Conservation (phyloP, 2,113 vertebrate species). For the Podiceps cristatus region DNA sequence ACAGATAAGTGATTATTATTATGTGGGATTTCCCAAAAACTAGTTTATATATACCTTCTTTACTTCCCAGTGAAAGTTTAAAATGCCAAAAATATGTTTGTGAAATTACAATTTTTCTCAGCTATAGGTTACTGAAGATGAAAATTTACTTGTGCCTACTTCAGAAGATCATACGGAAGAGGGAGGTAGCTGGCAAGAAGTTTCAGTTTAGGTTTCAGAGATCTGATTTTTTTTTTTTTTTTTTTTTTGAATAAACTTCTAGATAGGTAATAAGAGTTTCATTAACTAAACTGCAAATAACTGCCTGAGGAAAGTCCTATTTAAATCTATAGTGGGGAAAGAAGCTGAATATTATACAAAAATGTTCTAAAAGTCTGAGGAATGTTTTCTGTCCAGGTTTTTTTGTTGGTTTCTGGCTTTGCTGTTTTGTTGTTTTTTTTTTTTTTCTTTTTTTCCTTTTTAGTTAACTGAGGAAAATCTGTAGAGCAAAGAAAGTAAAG, state of each 20-base stretch:
- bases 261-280: neutral
- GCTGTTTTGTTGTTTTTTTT: neutral
- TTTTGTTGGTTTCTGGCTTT: neutral
- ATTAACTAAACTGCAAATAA: neutral
- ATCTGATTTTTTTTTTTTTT: neutral
- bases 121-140: neutral
- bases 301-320: neutral
- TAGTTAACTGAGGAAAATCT: neutral
- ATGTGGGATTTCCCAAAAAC: neutral
- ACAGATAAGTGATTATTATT: neutral
- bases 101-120: neutral
- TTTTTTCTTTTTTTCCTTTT: rapidly evolving
- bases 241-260: neutral
- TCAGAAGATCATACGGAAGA: neutral
- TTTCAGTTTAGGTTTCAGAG: neutral
- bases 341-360: neutral
- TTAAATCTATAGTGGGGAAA: neutral
- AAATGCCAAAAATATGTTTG: neutral
- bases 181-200: neutral
- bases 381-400: neutral
- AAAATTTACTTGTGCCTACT: neutral
- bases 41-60: neutral
- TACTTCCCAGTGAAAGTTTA: neutral
- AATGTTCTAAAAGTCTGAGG: neutral
- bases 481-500: neutral